Evolutionary conservation across 2,888 invertebrate genomes (phyloP), one percentile per base, ranked within the genome.

Genomic region (Keiferia lycopersicella): DNA sequence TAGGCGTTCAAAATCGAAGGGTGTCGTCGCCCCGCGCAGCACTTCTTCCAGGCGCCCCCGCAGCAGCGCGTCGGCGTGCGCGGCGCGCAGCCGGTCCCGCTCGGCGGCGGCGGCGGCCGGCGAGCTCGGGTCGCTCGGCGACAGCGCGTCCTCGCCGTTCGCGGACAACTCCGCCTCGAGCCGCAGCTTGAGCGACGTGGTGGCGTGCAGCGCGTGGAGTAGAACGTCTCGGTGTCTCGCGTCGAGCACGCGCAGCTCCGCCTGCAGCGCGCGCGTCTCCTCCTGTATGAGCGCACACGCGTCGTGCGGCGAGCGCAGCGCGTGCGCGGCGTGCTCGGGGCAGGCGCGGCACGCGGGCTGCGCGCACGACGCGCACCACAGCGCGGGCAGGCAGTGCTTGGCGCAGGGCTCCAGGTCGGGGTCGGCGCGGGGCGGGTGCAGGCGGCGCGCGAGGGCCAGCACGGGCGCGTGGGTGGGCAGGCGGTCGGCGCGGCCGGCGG

Each of bases 161-260:
- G 93, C 81, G 95, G 95, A 95, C 95, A 95, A 66, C 79, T 96
- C 95, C 60, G 94, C 94, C 84, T 96, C 96, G 61, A 96, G 94
- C 84, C 95, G 95, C 65, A 95, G 94, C 81, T 96, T 96, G 59
- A 96, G 83, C 66, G 95, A 94, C 58, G 95, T 94, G 82, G 95
- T 95, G 48, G 95, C 94, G 79, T 96, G 96, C 67, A 95, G 89
- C 94, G 72, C 95, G 93, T 94, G 93, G 84, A 96, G 95, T 68
- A 95, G 94, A 78, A 95, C 95, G 70, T 93, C 95, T 69, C 94
- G 51, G 58, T 62, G 65, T 8, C n/a, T 18, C 30, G 56, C 56
- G 61, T 41, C 61, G 62, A 26, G 45, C 34, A n/a, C 39, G 26
- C 61, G 64, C 61, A 56, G 93, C 79, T 95, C 56, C 65, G 65